Evolutionary conservation across 2,888 invertebrate genomes (phyloP).

Genomic region (Cheilosia pagana): DNA sequence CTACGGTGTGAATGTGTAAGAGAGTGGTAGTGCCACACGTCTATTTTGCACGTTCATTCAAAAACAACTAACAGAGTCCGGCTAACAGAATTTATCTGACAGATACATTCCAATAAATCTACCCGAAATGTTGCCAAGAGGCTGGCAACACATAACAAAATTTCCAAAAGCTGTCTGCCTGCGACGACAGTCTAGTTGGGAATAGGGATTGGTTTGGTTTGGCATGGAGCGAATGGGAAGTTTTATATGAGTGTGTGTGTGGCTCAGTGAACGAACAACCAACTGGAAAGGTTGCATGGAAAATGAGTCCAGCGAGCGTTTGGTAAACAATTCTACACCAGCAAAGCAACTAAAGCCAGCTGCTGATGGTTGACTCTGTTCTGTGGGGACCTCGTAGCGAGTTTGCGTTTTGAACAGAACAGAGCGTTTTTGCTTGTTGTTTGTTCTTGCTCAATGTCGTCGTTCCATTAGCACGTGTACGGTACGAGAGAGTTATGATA

Average conservation of each 20-base stretch:
- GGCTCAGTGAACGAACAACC: constrained; percentile 6
- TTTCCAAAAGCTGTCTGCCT: constrained; percentile 67
- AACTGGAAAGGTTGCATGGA: constrained; percentile 78
- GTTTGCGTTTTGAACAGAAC: constrained; percentile 58
- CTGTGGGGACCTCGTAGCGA: constrained; percentile 5
- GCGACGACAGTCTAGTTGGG: constrained; percentile 73
- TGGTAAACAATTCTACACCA: constrained; percentile 28
- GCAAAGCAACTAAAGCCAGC: too few species aligned
- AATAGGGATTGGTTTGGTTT: not conserved
- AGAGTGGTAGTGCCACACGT: constrained; percentile 78
- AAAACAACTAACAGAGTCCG: constrained; percentile 81
- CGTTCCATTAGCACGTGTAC: constrained; percentile 76
- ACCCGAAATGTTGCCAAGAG: constrained; percentile 78
- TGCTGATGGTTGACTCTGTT: constrained; percentile 38
- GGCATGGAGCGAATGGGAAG: constrained; percentile 76
- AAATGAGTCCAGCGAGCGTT: constrained; percentile 57
- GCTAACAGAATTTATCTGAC: constrained; percentile 79
- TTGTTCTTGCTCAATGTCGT: constrained; percentile 67
- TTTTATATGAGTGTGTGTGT: constrained; percentile 36
- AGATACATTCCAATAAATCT: constrained; percentile 81
- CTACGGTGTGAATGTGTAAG: constrained; percentile 24
- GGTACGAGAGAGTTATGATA: constrained; percentile 61
- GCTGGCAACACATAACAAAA: constrained; percentile 75
- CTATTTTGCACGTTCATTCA: constrained; percentile 83
- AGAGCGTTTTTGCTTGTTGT: constrained; percentile 42